Base-by-base conservation (phyloP, 2,113 vertebrate species). In the Tetraodon nigroviridis region DNA sequence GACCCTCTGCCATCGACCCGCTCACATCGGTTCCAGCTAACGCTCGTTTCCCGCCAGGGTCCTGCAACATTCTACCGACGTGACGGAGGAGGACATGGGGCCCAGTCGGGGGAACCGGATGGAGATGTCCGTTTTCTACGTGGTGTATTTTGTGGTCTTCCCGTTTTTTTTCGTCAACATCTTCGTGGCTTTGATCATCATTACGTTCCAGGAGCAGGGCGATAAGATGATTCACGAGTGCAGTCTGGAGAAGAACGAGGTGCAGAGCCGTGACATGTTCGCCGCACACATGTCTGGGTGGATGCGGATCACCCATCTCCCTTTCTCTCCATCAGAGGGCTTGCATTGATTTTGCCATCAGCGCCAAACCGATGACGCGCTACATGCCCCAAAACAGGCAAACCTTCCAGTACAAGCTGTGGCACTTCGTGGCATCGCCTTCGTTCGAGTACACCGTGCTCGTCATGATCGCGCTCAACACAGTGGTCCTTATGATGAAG, bases 221-320 rank as follows among this genome's bases (percentile, higher is more conserved):
- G 97, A 99, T 80, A 98, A 98, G 89, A 95, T 98, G 94, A 98
- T 99, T 90, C 95, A 98, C 78, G 97, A 98, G 76, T 98, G 96
- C 83, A 97, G 92, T 68, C 86, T 99, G 73, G 97, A 99, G 82
- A 99, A 99, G 84, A 99, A 99, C 0, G 97, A 99, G 96, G 97
- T 99, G 80, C 3, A 46, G 10, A 40, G 29, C 51, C 1, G 3
- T 52, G 2, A 46, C 19, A 44, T 16, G 21, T 22, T 14, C 2
- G 21, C 14, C 32, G 12, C 32, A 3, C 37, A n/a, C 40, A 46
- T 20, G 7, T 55, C 57, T 0, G 18, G 42, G 20, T 7, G 24
- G 12, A 17, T 18, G 5, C 3, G 20, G 18, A 37, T 62, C 53
- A 14, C 20, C 32, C 21, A 18, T 20, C 56, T 37, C 42, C 32